Evolutionary conservation across 64 coral and sea anemone species (phyloP).

Genomic region (Actinia equina): DNA sequence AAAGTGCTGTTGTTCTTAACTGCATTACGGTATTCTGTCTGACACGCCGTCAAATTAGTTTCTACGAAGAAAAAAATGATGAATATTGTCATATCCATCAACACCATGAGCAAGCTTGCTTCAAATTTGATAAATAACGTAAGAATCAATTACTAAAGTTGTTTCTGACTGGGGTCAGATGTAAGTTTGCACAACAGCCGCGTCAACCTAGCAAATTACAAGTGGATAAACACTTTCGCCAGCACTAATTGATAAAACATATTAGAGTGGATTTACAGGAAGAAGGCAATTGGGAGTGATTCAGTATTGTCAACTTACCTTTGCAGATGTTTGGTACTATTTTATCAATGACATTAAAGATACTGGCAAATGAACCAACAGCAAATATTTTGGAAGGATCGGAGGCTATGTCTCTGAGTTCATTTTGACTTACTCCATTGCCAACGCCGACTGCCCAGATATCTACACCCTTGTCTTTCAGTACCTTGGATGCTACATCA

Average conservation of each 20-base stretch:
- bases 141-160: no score
- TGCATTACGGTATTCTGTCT: constrained; percentile 37
- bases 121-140: no score
- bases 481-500: constrained; percentile 40
- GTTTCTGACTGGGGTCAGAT: no score
- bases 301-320: constrained; percentile 7
- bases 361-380: constrained; percentile 11
- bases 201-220: no score
- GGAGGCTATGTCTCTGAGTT: constrained; percentile 25
- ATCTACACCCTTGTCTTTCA: constrained; percentile 65
- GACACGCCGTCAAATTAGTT: constrained; percentile 46
- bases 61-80: background rate
- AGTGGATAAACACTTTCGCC: no score
- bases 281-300: no score
- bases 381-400: constrained; percentile 34
- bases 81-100: background rate
- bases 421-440: constrained; percentile 4
- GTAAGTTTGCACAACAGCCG: no score
- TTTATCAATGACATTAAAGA: constrained; percentile 9
- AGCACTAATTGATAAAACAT: no score
- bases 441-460: constrained; percentile 64
- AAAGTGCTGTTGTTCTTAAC: constrained; percentile 4
- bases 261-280: background rate
- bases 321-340: constrained; percentile 21
- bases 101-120: no score